Percentiles rank a stretch among this genome's conserved stretches.
These are phyloP conservation scores for Psococerastis gibbosa DNA, from an alignment of 2,888 invertebrate species.

Conservation along the genomic window DNA sequence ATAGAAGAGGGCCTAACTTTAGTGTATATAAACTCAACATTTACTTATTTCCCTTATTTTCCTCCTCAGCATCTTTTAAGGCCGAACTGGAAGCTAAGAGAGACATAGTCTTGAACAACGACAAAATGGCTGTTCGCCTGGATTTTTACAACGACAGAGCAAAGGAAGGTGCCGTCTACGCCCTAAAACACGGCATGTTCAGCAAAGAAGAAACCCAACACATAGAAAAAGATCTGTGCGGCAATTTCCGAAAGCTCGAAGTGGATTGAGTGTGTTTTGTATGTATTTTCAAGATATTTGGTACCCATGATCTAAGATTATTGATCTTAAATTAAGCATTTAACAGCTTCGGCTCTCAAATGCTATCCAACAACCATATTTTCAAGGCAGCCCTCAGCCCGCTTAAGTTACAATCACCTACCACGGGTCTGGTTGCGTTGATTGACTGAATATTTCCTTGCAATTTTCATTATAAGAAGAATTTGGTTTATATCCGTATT, in stretches of 20 bases:
- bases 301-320: no score
- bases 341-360: no score
- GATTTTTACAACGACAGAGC: constrained; percentile 52
- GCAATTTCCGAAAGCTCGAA: constrained; percentile 59
- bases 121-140: constrained; percentile 34
- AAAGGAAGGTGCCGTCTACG: constrained; percentile 54
- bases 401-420: no score
- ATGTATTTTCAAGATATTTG: no score
- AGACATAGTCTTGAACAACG: constrained; percentile 45
- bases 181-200: constrained; percentile 37
- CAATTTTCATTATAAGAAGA: no score
- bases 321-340: no score
- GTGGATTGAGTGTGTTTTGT: constrained; percentile 58
- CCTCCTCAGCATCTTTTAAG: constrained; percentile 32
- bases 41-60: constrained; percentile 4
- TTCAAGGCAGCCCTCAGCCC: no score
- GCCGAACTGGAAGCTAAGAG: constrained; percentile 40
- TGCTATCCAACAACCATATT: no score
- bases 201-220: constrained; percentile 20
- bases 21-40: constrained; percentile 6
- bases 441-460: no score
- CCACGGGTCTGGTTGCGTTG: no score
- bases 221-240: constrained; percentile 30
- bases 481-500: no score
- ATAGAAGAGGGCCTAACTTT: constrained; percentile 3